Conservation (phyloP, 2,797 vertebrate genomes). For the Oreochromis mossambicus region DNA sequence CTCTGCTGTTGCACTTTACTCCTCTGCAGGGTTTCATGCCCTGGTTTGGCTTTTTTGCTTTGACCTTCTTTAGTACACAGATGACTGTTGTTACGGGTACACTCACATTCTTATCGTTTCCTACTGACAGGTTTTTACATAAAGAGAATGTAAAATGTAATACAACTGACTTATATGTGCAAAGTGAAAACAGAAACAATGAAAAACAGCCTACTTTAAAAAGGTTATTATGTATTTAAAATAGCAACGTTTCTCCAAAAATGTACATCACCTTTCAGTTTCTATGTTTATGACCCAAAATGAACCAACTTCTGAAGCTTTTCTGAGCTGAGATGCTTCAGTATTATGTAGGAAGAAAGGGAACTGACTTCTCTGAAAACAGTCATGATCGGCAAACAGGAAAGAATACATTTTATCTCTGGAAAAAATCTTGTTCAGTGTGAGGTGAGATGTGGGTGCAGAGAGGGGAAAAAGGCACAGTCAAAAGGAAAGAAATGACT, state of each 20-base stretch:
- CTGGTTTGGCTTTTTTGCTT: neutral
- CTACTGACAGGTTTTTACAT: neutral
- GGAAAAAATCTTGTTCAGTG: neutral
- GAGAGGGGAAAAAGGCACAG: fast-evolving
- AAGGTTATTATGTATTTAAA: neutral
- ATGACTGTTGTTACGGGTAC: slow-evolving; percentile 11
- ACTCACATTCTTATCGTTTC: neutral
- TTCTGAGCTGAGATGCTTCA: neutral
- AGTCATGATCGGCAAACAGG: neutral
- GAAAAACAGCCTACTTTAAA: fast-evolving
- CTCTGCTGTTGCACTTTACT: slow-evolving; percentile 5
- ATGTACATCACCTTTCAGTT: neutral
- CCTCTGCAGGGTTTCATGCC: neutral
- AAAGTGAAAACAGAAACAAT: neutral
- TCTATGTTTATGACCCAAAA: neutral
- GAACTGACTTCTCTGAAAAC: neutral
- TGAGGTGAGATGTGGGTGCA: neutral
- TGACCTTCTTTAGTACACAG: slow-evolving; percentile 14
- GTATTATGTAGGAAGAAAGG: neutral
- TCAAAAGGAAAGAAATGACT: neutral
- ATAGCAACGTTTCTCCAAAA: neutral
- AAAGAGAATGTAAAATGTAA: neutral
- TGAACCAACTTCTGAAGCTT: neutral
- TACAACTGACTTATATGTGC: neutral
- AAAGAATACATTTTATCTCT: slow-evolving; percentile 1